Evolutionary conservation across 2,113 vertebrate species (phyloP), one percentile per base, ranked within the genome.

Genomic region (Numida meleagris): DNA sequence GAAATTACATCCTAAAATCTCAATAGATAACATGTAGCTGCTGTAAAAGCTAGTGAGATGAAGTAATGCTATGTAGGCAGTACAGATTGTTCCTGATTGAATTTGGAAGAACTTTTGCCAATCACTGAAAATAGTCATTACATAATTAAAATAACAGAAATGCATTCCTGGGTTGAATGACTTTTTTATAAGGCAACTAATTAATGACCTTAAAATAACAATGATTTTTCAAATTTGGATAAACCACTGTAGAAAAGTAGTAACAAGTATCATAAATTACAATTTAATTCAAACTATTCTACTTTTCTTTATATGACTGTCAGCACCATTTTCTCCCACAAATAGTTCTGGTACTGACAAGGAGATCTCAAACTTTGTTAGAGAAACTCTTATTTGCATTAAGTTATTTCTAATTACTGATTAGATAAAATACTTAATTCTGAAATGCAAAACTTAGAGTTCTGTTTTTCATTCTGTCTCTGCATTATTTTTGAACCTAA

Each of bases 1-100:
- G 92, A 96, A 96, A 95, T 97, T 94, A 81, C 89, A 59, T 94
- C 53, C 92, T 73, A 86, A 94, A 96, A 94, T 80, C 84, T 87
- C 95, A 87, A 88, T 70, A 95, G 62, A 91, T 93, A 95, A 82
- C 86, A 79, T 72, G 80, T 90, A 93, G 57, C 72, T 97, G 40
- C 78, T 96, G 92, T 82, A 82, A 72, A 96, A 95, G 58, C 79
- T 94, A 65, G 65, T 91, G 72, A 82, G 81, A 97, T 92, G 96
- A 96, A 80, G 67, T 95, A 96, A 96, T 96, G 96, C 84, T 79
- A 33, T 93, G 90, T 70, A 92, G 62, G 77, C 63, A 95, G 93
- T 89, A 82, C 87, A 68, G 96, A 92, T 94, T 97, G 91, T 96
- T 90, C 61, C 62, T 89, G 66, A 86, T 81, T 95, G 77, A 96